Evolutionary conservation across 2,888 invertebrate species (phyloP), one percentile per base, ranked within the genome.

Genomic region (Apantesis nais): DNA sequence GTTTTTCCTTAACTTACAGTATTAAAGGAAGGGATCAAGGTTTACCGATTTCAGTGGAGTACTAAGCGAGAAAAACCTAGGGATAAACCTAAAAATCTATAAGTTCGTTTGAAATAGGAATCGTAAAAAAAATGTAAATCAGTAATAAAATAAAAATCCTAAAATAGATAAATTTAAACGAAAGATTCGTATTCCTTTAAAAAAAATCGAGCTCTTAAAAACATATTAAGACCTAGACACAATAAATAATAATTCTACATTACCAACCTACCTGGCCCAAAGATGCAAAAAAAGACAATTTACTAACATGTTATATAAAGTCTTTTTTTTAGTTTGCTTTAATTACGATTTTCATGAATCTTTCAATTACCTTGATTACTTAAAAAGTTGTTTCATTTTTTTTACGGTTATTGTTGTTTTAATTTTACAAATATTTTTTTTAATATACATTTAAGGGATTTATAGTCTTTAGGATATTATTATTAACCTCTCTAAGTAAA

Each of bases 1-100:
- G 29, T 25, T 48, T 66, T 70, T 65, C 34, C 61, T 31, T 34
- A 41, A 63, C 16, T 41, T 63, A 25, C 16, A 63, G 22, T 58
- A 29, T 55, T 12, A 1, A 55, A 12, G 55, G 25, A 25, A 55
- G 55, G 12, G 55, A 25, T 58, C 25, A 7, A 58, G 58, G 16
- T 29, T 29, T 3, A 58, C 29, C 29, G 29, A 58, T 58, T 58
- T 29, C 58, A 14, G 16, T 29, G 29, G 29, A 5, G 29, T 58
- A 16, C 58, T 0, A 58, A 58, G 5, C 5, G 25, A 16, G 16
- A 55, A 58, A 29, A 58, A n/a, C 9, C n/a, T n/a, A n/a, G 1
- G 7, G n/a, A n/a, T 5, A n/a, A 2, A 2, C 48, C 48, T 48
- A 48, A n/a, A 48, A 48, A n/a, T 48, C 16, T 44, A 19, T 19